phyloP scores from a whole-genome alignment of 1,140 invertebrate genomes.

The Battus philenor region DNA sequence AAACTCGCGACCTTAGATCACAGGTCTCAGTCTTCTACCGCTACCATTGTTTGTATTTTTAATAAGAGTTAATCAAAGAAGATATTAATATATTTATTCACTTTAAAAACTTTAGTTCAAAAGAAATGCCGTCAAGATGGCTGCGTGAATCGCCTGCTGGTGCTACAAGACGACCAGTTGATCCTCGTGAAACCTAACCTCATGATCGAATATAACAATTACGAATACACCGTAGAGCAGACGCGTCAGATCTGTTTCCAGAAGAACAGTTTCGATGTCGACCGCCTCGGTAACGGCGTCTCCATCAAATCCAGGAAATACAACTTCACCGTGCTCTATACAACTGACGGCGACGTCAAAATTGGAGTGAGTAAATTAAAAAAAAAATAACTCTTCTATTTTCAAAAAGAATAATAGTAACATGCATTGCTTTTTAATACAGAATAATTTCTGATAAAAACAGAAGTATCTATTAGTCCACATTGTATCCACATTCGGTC shows the following conservation, averaged over 20 bases:
- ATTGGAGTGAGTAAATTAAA: conserved; percentile 82
- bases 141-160: conserved; percentile 77
- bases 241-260: conserved; percentile 81
- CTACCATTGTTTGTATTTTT: too few relatives aligned
- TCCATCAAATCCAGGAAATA: conserved; percentile 82
- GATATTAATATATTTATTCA: too few relatives aligned
- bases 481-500: too few relatives aligned
- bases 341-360: conserved; percentile 81
- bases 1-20: too few relatives aligned
- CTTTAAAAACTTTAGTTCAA: too few relatives aligned
- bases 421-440: neutral
- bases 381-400: too few relatives aligned
- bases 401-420: neutral
- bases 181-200: conserved; percentile 80
- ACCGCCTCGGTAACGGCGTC: conserved; percentile 81
- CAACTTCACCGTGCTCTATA: conserved; percentile 84
- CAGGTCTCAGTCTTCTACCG: too few relatives aligned
- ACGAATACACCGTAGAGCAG: conserved; percentile 79
- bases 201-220: conserved; percentile 81
- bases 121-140: conserved; percentile 78
- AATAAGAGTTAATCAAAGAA: too few relatives aligned
- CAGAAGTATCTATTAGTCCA: too few relatives aligned
- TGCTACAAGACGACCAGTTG: conserved; percentile 76
- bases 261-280: conserved; percentile 80
- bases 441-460: neutral